Evolutionary conservation across 2,888 invertebrate genomes (phyloP).

Genomic region (Entomobrya proxima): DNA sequence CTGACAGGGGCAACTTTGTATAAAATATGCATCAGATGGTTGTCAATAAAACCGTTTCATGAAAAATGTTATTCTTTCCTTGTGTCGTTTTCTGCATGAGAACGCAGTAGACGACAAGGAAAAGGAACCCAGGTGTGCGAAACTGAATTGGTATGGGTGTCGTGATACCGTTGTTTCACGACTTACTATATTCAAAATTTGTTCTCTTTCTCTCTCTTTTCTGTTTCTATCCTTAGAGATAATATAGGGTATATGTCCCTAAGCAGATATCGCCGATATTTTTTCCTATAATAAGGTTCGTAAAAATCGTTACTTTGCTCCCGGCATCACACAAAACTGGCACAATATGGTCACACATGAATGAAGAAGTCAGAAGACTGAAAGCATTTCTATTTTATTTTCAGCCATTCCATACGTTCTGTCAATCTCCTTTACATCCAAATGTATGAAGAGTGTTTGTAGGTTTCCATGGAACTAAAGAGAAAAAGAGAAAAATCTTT

Average conservation of each 20-base stretch:
- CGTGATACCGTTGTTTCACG: background rate
- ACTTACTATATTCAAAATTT: background rate
- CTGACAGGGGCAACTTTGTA: slow-evolving; percentile 33
- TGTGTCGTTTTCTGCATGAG: slow-evolving; percentile 24
- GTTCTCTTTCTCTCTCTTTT: background rate
- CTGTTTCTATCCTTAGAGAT: background rate
- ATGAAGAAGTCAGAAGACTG: slow-evolving; percentile 32
- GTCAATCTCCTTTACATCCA: background rate
- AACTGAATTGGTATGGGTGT: slow-evolving; percentile 21
- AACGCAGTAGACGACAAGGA: slow-evolving; percentile 3
- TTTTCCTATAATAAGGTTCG: background rate
- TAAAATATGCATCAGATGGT: slow-evolving; percentile 52
- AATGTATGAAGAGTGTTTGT: slow-evolving; percentile 2
- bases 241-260: background rate
- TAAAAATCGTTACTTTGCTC: slow-evolving; percentile 40
- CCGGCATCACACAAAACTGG: slow-evolving; percentile 31
- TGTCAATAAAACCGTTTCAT: slow-evolving; percentile 51
- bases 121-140: slow-evolving; percentile 52
- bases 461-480: slow-evolving; percentile 13
- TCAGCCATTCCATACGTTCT: background rate
- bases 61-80: slow-evolving; percentile 17
- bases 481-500: background rate
- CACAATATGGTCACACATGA: slow-evolving; percentile 45
- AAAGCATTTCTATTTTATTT: slow-evolving; percentile 5
- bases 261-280: background rate